Evolutionary conservation across 2,797 vertebrate species (phyloP), one percentile per base, ranked within the genome.

Genomic region (Synaphobranchus kaupii): DNA sequence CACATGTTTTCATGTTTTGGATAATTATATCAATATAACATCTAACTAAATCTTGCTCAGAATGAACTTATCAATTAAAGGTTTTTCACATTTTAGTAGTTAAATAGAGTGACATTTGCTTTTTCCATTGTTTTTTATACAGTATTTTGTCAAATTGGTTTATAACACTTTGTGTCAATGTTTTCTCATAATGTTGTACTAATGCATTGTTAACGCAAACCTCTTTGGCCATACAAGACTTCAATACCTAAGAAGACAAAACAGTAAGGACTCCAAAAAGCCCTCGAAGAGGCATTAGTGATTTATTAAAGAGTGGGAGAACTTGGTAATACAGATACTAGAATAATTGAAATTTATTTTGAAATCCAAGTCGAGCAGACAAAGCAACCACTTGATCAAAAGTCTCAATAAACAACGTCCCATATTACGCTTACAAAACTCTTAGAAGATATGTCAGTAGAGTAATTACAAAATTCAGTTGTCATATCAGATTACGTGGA

Each of bases 231-330:
- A 86, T 88, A 44, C 85, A 84, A 88, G 83, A 76, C 54, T 89
- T 63, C 17, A 50, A n/a, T 22, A 88, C 85, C 54, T 81, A 87
- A 89, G 68, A 90, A 93, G 88, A 91, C 88, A 90, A 89, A 90
- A 84, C 85, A 89, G 88, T 88, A 89, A 54, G 84, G 85, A 91
- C 94, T 94, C 90, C 90, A 94, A 94, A 94, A 94, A 90, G 91
- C 92, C 94, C 93, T 95, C 94, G 94, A 94, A 95, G 95, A 95
- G 91, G 91, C 93, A 93, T 95, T 94, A 93, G 93, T 95, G 94
- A 94, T 94, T 94, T 94, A 96, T 95, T 96, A 96, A 95, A 96
- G 93, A 92, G 94, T 89, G 94, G 93, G 94, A 93, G 92, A 93
- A 94, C 90, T 92, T 93, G 93, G 93, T 95, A 94, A 94, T 95